These are phyloP conservation scores for Eueremaeus valkanovi DNA, from an alignment of 2,888 invertebrate species.

Conservation along the genomic window DNA sequence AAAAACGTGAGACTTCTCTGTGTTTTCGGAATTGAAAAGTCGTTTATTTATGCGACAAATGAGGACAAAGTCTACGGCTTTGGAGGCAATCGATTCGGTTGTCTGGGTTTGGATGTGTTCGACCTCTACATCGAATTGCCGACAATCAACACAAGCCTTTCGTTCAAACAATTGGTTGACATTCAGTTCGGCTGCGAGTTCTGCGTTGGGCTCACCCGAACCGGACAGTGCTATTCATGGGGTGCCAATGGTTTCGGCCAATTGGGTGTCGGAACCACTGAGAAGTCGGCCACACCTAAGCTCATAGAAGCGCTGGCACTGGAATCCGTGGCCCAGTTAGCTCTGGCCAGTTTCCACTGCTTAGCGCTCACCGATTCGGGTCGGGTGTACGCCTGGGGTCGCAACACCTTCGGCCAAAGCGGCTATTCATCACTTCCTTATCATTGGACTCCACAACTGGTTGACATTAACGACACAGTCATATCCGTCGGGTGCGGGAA, in stretches of 20 bases:
- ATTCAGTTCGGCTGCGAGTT: background rate
- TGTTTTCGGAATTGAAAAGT: too few species aligned
- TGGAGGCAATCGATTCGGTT: background rate
- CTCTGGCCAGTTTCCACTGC: background rate
- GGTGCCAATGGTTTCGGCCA: conserved; percentile 35
- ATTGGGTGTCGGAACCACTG: background rate
- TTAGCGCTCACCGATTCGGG: background rate
- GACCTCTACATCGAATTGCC: background rate
- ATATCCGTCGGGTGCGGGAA: background rate
- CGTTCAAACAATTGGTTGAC: background rate
- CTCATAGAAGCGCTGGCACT: background rate
- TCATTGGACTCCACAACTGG: background rate
- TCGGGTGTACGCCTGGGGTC: background rate
- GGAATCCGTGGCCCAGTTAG: background rate
- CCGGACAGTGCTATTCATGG: conserved; percentile 12
- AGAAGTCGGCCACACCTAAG: background rate
- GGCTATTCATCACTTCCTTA: background rate
- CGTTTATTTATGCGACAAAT: background rate
- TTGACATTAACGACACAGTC: background rate
- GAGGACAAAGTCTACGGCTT: background rate
- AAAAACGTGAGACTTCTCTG: too few species aligned
- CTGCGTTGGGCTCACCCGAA: background rate
- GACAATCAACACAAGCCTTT: background rate
- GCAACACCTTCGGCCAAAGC: background rate
- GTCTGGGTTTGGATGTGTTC: background rate